Evolutionary conservation across 1,140 invertebrate genomes (phyloP), one percentile per base, ranked within the genome.

Genomic region (Conopomorpha cramerella): DNA sequence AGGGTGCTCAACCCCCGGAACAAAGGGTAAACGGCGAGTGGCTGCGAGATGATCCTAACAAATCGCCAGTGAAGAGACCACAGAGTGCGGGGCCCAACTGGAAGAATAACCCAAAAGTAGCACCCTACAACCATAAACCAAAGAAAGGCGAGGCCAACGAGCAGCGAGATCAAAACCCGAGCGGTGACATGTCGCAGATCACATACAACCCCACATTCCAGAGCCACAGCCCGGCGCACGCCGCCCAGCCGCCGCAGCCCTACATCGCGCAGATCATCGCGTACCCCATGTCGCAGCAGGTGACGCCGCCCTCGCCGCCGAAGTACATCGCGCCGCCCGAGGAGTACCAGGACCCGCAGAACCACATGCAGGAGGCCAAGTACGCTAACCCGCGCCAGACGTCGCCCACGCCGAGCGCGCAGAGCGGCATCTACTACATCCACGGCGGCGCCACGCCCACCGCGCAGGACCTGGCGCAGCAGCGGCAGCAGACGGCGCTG

Each of bases 201-300:
- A 79, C 77, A 1, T 79, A 61, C 39, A 79, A 79, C 32, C 77
- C 74, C 32, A 79, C 77, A 70, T 79, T 79, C 71, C 74, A 79
- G 53, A 78, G 68, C 2, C 72, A 77, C 36, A 79, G 77, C 51
- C 77, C 77, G 2, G 67, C 77, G 13, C 76, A 77, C 41, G 53
- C 64, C 3, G 46, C 55, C 3, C 70, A 73, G 30, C 46, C 52
- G 13, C 60, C 66, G 13, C 74, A 78, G 39, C 77, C 77, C 2
- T 79, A 77, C 34, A 78, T 77, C 40, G 66, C 77, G 15, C 77
- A 79, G 44, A 77, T 79, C 8, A 56, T 77, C 36, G 74, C 68
- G 23, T 79, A 74, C 41, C 77, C 77, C 0, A 70, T 68, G 53
- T 73, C 76, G 0, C 76, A 77, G 40, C 76, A 78, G 38, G 65